These are phyloP conservation scores for Crax fasciolata DNA, from an alignment of 2,797 vertebrate species.

Conservation along the genomic window DNA sequence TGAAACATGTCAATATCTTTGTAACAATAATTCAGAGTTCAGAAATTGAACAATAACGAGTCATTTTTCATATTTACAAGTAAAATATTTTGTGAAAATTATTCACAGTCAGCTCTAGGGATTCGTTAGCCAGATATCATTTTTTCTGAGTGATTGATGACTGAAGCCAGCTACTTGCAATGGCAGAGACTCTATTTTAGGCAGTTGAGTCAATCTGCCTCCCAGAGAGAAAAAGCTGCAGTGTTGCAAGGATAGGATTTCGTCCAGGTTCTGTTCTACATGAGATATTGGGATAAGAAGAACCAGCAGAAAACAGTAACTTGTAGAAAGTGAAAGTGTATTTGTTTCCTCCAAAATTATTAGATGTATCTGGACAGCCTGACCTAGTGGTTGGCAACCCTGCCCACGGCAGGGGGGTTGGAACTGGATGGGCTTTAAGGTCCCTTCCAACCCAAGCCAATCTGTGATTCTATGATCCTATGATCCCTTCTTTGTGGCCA, in stretches of 20 bases:
- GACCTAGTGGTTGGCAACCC: background rate
- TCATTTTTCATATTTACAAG: background rate
- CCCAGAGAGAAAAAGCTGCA: background rate
- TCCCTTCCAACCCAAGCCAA: background rate
- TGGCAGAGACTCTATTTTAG: background rate
- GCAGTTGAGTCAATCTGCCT: background rate
- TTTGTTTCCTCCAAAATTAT: background rate
- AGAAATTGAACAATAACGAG: background rate
- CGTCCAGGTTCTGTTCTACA: background rate
- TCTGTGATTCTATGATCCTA: background rate
- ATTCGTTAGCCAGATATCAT: background rate
- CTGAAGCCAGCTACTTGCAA: background rate
- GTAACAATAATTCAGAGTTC: background rate
- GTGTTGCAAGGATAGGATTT: background rate
- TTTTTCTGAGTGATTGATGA: background rate
- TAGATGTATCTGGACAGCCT: background rate
- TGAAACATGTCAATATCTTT: accelerated
- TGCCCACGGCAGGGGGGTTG: background rate
- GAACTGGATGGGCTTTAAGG: background rate
- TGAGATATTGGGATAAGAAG: background rate
- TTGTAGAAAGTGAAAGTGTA: background rate
- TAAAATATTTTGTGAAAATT: background rate
- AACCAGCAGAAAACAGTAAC: background rate
- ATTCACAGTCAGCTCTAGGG: background rate
- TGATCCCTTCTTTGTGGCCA: background rate